These are phyloP conservation scores for Neuroscelio doddi DNA, from an alignment of 2,888 invertebrate genomes.

Conservation along the genomic window DNA sequence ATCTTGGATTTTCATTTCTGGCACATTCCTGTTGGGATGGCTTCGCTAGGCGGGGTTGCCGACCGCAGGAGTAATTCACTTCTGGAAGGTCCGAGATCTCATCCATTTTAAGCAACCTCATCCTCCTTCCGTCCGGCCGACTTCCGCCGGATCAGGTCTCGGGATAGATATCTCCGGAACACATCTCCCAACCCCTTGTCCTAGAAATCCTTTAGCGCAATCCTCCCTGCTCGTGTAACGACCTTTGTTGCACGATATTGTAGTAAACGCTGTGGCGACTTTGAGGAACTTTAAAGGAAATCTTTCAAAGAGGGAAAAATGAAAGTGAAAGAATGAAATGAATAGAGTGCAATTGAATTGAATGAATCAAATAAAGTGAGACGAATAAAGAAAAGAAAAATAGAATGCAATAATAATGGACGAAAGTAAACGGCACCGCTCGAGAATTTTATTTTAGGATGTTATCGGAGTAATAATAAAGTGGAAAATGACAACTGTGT, in stretches of 20 bases:
- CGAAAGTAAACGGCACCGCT: no score
- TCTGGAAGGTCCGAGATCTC: slow-evolving; percentile 53
- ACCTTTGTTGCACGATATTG: slow-evolving; percentile 40
- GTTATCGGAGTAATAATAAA: not conserved
- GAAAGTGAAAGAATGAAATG: slow-evolving; percentile 23
- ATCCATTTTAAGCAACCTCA: slow-evolving; percentile 57
- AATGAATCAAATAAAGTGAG: slow-evolving; percentile 7
- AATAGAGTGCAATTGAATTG: slow-evolving; percentile 5
- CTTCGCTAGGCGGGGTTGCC: slow-evolving; percentile 50
- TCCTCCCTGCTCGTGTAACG: slow-evolving; percentile 34
- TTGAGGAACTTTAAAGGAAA: slow-evolving; percentile 20
- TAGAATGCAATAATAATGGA: no score
- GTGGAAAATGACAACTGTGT: not conserved
- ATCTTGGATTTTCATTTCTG: slow-evolving; percentile 41
- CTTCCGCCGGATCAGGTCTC: slow-evolving; percentile 52
- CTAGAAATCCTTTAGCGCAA: slow-evolving; percentile 41
- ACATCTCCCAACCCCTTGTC: slow-evolving; percentile 47
- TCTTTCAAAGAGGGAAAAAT: slow-evolving; percentile 16
- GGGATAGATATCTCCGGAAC: slow-evolving; percentile 55
- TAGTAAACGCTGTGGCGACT: slow-evolving; percentile 18
- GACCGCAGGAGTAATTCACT: slow-evolving; percentile 58
- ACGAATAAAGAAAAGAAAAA: not conserved
- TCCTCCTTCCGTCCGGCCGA: slow-evolving; percentile 53
- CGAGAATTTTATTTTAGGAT: not conserved
- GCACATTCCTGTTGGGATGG: slow-evolving; percentile 34